Percentiles rank a stretch among this genome's conserved stretches.
Evolutionary conservation across 2,888 invertebrate genomes (phyloP).

Genomic region (Boloria euphrosyne): DNA sequence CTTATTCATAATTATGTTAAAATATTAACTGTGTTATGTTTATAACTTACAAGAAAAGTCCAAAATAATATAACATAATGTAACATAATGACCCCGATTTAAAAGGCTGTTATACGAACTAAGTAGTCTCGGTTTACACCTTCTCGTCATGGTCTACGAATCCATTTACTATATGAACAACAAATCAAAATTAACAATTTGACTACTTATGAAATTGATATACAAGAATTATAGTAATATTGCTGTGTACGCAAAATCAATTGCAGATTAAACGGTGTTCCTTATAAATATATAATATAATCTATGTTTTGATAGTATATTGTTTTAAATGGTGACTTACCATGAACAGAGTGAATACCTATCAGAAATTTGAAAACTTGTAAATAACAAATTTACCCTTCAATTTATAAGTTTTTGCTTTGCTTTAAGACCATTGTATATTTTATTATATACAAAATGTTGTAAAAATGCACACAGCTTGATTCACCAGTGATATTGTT

Average conservation of each 20-base stretch:
- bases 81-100: conserved; percentile 6
- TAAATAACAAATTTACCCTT: too few species aligned
- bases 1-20: neutral
- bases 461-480: neutral
- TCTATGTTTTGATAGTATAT: too few species aligned
- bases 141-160: conserved; percentile 16
- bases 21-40: neutral
- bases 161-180: conserved; percentile 1
- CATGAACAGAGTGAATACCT: too few species aligned
- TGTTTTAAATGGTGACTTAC: too few species aligned
- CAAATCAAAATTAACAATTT: neutral
- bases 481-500: conserved; percentile 30
- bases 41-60: neutral
- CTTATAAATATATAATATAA: too few species aligned
- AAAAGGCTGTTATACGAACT: conserved; percentile 5
- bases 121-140: conserved; percentile 8
- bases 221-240: conserved; percentile 2
- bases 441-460: neutral
- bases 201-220: neutral
- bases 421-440: neutral
- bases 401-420: too few species aligned
- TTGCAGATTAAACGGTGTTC: too few species aligned
- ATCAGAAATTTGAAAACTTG: too few species aligned
- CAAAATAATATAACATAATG: conserved; percentile 1
- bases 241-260: too few species aligned